A percentile compares a stretch with the other conserved stretches of the same genome.
phyloP scores from a whole-genome alignment of 2,797 vertebrate species.

The Halcyon chelicuti region DNA sequence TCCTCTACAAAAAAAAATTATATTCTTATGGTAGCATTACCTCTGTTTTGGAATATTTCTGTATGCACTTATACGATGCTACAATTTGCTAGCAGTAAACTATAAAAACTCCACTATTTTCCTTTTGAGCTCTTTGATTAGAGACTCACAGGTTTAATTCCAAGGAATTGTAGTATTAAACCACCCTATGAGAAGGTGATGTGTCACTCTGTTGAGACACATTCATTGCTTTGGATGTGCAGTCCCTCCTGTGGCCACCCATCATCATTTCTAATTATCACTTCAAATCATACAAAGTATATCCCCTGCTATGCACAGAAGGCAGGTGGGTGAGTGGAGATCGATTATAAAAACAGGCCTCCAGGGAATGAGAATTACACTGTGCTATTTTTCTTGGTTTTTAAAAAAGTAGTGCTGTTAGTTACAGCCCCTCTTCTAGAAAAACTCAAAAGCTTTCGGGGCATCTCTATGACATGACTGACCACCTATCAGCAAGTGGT shows the following conservation, averaged over 20 bases:
- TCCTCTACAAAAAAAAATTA: not conserved
- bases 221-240: constrained; percentile 8
- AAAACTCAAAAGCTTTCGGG: not conserved
- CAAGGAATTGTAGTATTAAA: not conserved
- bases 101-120: not conserved
- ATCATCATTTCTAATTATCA: constrained; percentile 54
- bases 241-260: constrained; percentile 33
- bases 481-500: not conserved
- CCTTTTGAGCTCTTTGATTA: not conserved
- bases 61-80: not conserved
- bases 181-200: not conserved
- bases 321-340: constrained; percentile 56
- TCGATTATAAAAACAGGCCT: constrained; percentile 50
- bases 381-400: not conserved
- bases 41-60: not conserved
- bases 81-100: not conserved
- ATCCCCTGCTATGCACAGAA: constrained; percentile 43
- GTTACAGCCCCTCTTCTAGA: not conserved
- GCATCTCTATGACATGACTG: not conserved
- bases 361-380: not conserved
- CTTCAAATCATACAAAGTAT: constrained; percentile 37
- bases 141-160: not conserved
- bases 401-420: not conserved
- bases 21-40: not conserved
- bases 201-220: not conserved